phyloP scores from a whole-genome alignment of 2,113 vertebrate species.

The Nannospalax galili region DNA sequence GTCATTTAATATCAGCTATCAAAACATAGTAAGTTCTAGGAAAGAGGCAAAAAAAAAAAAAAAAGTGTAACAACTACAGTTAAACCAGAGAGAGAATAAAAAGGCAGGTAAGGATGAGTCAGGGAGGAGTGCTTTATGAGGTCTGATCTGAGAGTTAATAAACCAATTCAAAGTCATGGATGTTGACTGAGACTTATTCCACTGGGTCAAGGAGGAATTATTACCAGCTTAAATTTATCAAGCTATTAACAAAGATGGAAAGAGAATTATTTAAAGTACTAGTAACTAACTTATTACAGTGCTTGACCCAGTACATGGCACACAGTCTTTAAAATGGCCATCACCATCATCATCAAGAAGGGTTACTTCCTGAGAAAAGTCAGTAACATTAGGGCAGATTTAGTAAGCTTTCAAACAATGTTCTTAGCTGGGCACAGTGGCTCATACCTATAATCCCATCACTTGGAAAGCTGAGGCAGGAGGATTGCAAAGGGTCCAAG shows the following conservation, averaged over 20 bases:
- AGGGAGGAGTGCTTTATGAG: background rate
- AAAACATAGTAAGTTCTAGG: conserved; percentile 22
- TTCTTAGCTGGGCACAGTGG: background rate
- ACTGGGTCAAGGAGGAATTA: background rate
- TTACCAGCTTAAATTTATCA: background rate
- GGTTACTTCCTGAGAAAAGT: conserved; percentile 4
- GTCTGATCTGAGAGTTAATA: background rate
- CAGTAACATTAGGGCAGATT: background rate
- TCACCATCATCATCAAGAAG: background rate
- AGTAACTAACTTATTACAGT: background rate
- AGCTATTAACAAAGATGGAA: conserved; percentile 24
- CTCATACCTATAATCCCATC: background rate
- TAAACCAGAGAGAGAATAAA: background rate
- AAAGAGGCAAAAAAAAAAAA: background rate
- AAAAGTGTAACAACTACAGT: background rate
- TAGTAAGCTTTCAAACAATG: background rate
- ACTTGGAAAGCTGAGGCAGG: background rate
- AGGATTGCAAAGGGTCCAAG: background rate
- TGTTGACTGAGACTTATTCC: background rate
- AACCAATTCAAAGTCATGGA: background rate
- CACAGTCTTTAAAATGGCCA: background rate
- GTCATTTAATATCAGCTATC: background rate
- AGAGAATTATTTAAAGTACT: conserved; percentile 10
- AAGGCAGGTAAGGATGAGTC: background rate
- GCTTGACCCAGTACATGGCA: background rate